Evolutionary conservation across 2,797 vertebrate genomes (phyloP).

Genomic region (Sebastes dallii): DNA sequence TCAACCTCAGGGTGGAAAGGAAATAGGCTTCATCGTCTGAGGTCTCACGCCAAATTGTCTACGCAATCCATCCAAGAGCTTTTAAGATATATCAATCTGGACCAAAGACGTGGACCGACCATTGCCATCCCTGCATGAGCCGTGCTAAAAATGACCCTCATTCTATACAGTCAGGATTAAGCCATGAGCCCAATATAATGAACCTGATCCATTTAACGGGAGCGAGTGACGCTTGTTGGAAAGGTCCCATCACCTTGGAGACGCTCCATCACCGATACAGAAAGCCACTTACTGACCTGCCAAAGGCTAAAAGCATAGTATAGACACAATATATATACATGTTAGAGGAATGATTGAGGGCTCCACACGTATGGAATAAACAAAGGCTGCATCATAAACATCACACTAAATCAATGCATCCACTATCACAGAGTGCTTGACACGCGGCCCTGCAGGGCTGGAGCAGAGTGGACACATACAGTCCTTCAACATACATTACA

Average conservation of each 20-base stretch:
- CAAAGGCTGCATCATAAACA: conserved; percentile 17
- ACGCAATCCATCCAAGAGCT: neutral
- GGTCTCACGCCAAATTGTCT: neutral
- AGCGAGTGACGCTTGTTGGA: conserved; percentile 9
- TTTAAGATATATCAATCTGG: neutral
- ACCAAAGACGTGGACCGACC: neutral
- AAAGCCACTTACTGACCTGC: neutral
- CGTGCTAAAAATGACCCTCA: neutral
- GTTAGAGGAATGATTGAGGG: conserved; percentile 1
- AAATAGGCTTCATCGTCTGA: neutral
- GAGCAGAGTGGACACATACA: conserved; percentile 4
- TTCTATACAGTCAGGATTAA: conserved; percentile 2
- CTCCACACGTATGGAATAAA: neutral
- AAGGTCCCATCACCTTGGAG: conserved; percentile 37
- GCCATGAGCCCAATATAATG: conserved; percentile 18
- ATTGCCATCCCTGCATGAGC: neutral
- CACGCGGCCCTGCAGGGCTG: neutral
- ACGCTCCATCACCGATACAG: conserved; percentile 11
- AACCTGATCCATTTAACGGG: conserved; percentile 47
- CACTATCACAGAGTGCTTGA: conserved; percentile 11
- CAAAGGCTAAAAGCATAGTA: neutral
- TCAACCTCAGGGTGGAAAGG: neutral
- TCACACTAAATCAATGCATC: conserved; percentile 21
- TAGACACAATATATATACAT: neutral
- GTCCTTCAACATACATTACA: conserved; percentile 43